Evolutionary conservation across 1,140 invertebrate genomes (phyloP).

Genomic region (Drosophila mayri): DNA sequence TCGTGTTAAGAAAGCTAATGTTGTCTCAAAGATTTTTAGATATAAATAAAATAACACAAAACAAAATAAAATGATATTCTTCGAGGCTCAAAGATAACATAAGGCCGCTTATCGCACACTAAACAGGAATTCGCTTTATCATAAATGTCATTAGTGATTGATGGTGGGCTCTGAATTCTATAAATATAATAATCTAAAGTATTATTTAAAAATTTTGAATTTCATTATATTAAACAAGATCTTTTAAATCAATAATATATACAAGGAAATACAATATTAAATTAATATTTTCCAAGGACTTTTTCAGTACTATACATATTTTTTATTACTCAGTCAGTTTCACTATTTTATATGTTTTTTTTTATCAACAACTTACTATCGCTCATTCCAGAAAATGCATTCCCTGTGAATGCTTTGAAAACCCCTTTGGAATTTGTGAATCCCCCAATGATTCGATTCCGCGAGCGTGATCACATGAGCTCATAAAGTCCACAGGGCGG

Average conservation of each 20-base stretch:
- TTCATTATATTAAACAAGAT: neutral
- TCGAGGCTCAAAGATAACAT: neutral
- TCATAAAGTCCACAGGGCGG: neutral
- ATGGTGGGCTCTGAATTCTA: neutral
- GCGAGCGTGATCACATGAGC: constrained; percentile 3
- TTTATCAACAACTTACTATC: neutral
- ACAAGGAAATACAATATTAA: neutral
- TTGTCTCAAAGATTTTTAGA: neutral
- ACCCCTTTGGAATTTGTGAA: constrained; percentile 7
- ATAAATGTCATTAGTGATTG: neutral
- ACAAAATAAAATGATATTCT: too few relatives aligned
- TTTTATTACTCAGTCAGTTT: neutral
- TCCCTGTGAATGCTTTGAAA: neutral
- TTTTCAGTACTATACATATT: neutral
- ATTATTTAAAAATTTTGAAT: neutral
- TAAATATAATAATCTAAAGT: neutral
- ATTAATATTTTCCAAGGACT: neutral
- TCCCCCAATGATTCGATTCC: neutral
- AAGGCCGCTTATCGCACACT: neutral
- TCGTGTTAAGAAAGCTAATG: neutral
- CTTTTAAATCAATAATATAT: neutral
- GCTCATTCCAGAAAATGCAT: neutral
- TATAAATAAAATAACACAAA: too few relatives aligned
- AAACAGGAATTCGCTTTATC: neutral
- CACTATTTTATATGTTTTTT: too few relatives aligned